Evolutionary conservation across 1,140 invertebrate genomes (phyloP).

Genomic region (Hycleus phaleratus): DNA sequence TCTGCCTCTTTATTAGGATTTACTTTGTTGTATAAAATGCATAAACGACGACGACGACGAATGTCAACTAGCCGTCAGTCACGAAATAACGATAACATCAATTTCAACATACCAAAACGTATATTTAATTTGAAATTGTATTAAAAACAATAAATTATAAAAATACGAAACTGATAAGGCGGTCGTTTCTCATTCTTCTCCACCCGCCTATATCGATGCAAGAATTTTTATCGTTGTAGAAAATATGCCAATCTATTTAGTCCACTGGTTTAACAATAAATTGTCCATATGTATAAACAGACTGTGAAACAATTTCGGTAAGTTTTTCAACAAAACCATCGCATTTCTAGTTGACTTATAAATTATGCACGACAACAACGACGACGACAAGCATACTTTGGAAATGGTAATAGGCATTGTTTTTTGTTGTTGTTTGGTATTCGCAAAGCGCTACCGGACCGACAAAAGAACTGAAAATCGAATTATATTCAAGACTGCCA

Average conservation of each 20-base stretch:
- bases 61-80: neutral
- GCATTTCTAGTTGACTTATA: neutral
- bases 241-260: neutral
- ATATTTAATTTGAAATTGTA: no score
- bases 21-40: conserved; percentile 7
- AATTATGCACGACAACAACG: conserved; percentile 8
- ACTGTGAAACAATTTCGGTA: neutral
- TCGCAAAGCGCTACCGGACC: conserved; percentile 6
- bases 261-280: neutral
- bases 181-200: no score
- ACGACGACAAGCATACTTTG: conserved; percentile 5
- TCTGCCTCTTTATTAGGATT: conserved; percentile 27
- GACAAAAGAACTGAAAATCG: conserved; percentile 12
- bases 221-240: no score
- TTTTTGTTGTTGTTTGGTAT: conserved; percentile 10
- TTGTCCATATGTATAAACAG: neutral
- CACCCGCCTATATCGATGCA: no score
- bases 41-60: neutral
- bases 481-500: conserved; percentile 4
- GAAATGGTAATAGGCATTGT: conserved; percentile 13
- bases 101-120: neutral
- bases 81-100: conserved; percentile 12
- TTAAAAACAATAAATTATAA: no score
- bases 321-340: conserved; percentile 5
- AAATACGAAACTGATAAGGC: no score